Base-by-base conservation (phyloP, 2,888 invertebrate species). In the Cryptophagus acutangulus region DNA sequence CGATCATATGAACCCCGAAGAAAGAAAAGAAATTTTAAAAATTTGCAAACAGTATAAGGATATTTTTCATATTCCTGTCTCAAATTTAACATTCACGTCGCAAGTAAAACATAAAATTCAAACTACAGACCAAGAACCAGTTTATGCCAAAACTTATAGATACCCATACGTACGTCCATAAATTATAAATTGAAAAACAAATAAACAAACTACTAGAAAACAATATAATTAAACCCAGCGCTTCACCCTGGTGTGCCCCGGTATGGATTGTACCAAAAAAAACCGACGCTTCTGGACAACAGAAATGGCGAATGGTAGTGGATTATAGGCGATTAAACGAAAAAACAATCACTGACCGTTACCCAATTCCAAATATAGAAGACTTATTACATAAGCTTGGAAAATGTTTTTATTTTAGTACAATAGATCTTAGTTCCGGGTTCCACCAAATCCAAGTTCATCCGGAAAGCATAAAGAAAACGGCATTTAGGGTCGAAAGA, bases 91-190 rank as follows among this genome's bases (percentile, higher is more conserved):
- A 3, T 13, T 8, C 16, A 31, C 31, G 4, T 15, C 14, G 3
- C 4, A 31, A 15, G 31, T 31, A 3, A 3, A 31, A 13, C 31
- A 31, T 16, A 9, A 3, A 13, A 31, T 31, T 5, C 3, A 15
- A 10, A 31, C 31, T 13, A 13, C 15, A 3, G 31, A 31, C n/a
- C 15, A 31, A 31, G n/a, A 15, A 15, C 31, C 13, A 15, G 31
- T 31, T 10, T 13, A 31, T 13, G 6, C 20, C 2, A 38, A 38
- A 38, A 31, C 12, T 2, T 38, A 38, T 20, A 4, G 30, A 15
- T 47, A 51, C 17, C 55, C 61, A 1, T 52, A 52, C n/a, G n/a
- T n/a, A n/a, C 0, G 25, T 31, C 9, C 38, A 38, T 33, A 33
- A 38, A 38, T 2, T 3, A 2, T 30, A 38, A 31, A 24, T 29